Evolutionary conservation across 1,140 invertebrate genomes (phyloP), one percentile per base, ranked within the genome.

Genomic region (Drosophila mojavensis): DNA sequence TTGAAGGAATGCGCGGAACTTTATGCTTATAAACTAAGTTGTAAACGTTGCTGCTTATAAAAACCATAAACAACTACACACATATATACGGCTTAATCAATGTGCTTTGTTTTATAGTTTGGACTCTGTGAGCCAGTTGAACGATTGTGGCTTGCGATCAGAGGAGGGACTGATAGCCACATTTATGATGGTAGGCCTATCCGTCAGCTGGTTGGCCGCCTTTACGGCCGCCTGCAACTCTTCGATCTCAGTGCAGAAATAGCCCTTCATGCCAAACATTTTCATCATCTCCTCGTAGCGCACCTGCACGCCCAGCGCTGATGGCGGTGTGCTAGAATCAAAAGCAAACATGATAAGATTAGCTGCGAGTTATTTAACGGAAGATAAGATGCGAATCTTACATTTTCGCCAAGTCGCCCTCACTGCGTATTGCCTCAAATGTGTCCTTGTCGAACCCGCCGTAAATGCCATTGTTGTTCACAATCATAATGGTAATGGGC

Each of bases 401-500:
- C 95, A 94, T 93, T 91, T 94, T 93, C 6, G 95, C 93, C 28
- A 95, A 88, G 79, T 97, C 94, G 20, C 94, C 95, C 55, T 94
- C 93, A 9, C 94, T 93, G 83, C 95, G 95, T 53, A 98, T 93
- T 30, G 95, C 94, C 47, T 94, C 92, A 91, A 95, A 97, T 3
- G 94, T 94, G 58, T 98, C 96, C 63, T 95, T 93, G 84, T 97
- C 95, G 24, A 98, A 93, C 11, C 98, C 98, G 51, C 95, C 95
- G 91, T 98, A 98, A 79, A 99, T 99, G 56, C 98, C 98, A 93
- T 97, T 98, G 93, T 99, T 99, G 93, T 99, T 99, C 0, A 99
- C 95, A 76, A 99, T 96, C 13, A 99, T 94, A 69, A 98, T 95
- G 41, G 98, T 95, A 36, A 99, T 94, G 1, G 98, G 98, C 59